Percentiles rank a stretch among this genome's conserved stretches.
These are phyloP conservation scores for Trichogramma pretiosum DNA, from an alignment of 1,140 invertebrate genomes.

Conservation along the genomic window DNA sequence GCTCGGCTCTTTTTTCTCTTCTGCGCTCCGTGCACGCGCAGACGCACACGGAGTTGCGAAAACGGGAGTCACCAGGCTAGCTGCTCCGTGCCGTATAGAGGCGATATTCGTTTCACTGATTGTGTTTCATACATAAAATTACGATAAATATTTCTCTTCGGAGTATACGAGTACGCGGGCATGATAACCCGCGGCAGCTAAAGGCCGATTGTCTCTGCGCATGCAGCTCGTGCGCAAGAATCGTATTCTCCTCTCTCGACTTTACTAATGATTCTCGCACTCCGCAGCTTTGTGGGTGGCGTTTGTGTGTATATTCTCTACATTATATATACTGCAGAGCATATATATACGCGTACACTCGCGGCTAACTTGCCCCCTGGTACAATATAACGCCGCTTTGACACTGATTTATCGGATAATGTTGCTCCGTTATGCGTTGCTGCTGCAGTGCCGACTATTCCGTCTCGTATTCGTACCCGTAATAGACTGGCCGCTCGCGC, in stretches of 20 bases:
- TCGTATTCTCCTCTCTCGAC: conserved; percentile 18
- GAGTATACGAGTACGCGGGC: background rate
- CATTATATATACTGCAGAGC: too few relatives aligned
- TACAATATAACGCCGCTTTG: background rate
- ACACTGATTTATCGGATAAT: conserved; percentile 15
- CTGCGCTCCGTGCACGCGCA: conserved; percentile 16
- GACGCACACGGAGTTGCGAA: background rate
- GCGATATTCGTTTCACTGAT: conserved; percentile 27
- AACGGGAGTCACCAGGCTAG: conserved; percentile 3
- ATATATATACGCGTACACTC: background rate
- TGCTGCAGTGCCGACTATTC: too few relatives aligned
- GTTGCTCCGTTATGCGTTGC: too few relatives aligned
- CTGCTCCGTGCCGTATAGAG: background rate
- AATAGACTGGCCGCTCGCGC: too few relatives aligned
- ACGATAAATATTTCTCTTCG: conserved; percentile 38
- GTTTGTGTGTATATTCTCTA: background rate
- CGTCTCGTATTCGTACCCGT: too few relatives aligned
- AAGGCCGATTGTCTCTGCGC: too few relatives aligned
- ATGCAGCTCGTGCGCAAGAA: background rate
- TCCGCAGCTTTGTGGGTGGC: conserved; percentile 15
- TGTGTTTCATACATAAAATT: conserved; percentile 44
- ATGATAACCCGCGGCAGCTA: conserved; percentile 33
- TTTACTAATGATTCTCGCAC: background rate
- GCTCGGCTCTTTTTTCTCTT: conserved; percentile 21
- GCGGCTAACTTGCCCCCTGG: too few relatives aligned